These are phyloP conservation scores for Uropsilus gracilis DNA, from an alignment of 2,113 vertebrate genomes.

Conservation along the genomic window DNA sequence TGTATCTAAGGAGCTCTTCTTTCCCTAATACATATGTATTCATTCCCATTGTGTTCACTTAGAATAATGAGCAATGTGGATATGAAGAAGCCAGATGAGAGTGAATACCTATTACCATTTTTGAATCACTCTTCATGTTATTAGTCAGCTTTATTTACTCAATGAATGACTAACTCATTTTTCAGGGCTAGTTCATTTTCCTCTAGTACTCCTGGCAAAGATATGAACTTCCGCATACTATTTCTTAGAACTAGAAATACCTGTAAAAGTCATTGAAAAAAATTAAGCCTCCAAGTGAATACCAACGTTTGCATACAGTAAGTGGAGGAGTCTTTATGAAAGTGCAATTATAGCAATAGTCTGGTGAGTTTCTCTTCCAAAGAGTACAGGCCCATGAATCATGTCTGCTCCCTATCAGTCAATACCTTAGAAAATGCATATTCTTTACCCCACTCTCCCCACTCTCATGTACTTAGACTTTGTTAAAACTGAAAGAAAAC, in stretches of 20 bases:
- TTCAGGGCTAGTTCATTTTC: neutral
- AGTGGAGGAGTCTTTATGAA: neutral
- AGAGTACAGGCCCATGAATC: neutral
- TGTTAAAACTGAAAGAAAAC: slow-evolving; percentile 72
- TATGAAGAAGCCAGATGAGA: slow-evolving; percentile 24
- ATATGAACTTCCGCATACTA: neutral
- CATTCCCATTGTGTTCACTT: slow-evolving; percentile 77
- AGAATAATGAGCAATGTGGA: slow-evolving; percentile 36
- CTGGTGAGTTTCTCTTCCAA: neutral
- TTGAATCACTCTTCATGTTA: slow-evolving; percentile 69
- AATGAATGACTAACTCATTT: slow-evolving; percentile 54
- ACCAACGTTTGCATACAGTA: neutral
- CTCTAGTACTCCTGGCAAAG: neutral
- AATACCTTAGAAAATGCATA: neutral
- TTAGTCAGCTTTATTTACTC: slow-evolving; percentile 22
- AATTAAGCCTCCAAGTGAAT: neutral
- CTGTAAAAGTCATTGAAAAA: neutral
- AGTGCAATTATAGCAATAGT: neutral
- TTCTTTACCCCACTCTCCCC: too few relatives aligned
- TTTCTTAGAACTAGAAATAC: neutral
- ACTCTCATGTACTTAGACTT: slow-evolving; percentile 56
- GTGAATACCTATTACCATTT: slow-evolving; percentile 45
- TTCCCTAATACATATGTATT: slow-evolving; percentile 77
- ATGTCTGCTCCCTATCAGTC: neutral
- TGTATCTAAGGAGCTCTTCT: slow-evolving; percentile 42